These are phyloP conservation scores for Struthidea cinerea DNA, from an alignment of 2,113 vertebrate species.

Conservation along the genomic window DNA sequence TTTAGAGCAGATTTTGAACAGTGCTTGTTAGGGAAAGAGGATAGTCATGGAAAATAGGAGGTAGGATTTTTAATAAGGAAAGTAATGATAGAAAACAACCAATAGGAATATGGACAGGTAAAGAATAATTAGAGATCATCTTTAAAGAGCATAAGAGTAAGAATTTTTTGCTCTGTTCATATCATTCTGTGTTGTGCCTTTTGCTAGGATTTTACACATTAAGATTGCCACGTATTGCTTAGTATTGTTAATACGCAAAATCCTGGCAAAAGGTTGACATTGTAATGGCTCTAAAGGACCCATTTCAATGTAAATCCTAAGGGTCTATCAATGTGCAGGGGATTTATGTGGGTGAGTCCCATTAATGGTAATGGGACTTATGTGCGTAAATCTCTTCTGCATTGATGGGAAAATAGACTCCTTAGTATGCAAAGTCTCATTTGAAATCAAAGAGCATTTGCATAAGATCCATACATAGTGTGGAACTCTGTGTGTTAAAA, in stretches of 20 bases:
- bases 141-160: neutral
- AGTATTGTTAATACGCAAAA: constrained; percentile 60
- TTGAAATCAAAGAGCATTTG: constrained; percentile 66
- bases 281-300: constrained; percentile 63
- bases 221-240: constrained; percentile 60
- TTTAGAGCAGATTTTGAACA: neutral
- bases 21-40: neutral
- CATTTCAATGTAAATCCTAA: constrained; percentile 61
- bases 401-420: constrained; percentile 51
- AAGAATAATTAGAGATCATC: neutral
- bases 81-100: neutral
- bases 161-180: neutral
- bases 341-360: constrained; percentile 60
- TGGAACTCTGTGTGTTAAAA: constrained; percentile 10
- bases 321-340: constrained; percentile 55
- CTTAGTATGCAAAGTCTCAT: constrained; percentile 65
- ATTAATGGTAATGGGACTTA: constrained; percentile 65
- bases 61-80: neutral
- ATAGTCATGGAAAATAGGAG: neutral
- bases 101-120: neutral
- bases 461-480: constrained; percentile 45
- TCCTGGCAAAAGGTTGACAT: constrained; percentile 53
- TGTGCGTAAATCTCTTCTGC: constrained; percentile 53
- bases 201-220: constrained; percentile 63
- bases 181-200: constrained; percentile 32